These are phyloP conservation scores for Acromyrmex heyeri DNA, from an alignment of 1,140 invertebrate genomes.

Conservation along the genomic window DNA sequence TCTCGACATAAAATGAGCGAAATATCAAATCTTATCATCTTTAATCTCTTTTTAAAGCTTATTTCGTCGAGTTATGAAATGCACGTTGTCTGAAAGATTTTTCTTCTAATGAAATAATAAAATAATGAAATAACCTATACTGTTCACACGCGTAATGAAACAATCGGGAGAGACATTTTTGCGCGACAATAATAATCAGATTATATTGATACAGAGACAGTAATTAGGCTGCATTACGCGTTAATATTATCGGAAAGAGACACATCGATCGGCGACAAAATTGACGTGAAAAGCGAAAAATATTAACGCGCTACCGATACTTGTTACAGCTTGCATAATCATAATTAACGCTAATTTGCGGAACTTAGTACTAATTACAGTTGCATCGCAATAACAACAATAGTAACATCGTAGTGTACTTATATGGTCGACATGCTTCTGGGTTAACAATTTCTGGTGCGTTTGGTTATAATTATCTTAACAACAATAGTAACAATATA, in stretches of 20 bases:
- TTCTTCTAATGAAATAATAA: not conserved
- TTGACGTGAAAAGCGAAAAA: constrained; percentile 31
- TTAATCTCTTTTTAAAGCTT: not conserved
- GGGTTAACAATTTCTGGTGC: constrained; percentile 35
- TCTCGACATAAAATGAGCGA: not conserved
- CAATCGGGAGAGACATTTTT: constrained; percentile 14
- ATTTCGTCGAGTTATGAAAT: not conserved
- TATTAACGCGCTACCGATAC: not conserved
- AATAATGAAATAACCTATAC: not conserved
- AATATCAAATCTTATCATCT: not conserved
- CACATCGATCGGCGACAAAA: constrained; percentile 13
- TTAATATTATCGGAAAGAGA: constrained; percentile 7
- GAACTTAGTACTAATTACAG: constrained; percentile 37
- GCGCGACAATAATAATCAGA: constrained; percentile 2
- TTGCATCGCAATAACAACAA: constrained; percentile 22
- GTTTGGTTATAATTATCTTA: constrained; percentile 29
- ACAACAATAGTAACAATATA: constrained; percentile 25
- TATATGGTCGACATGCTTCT: not conserved
- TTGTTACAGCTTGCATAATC: constrained; percentile 35
- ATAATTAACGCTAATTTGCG: constrained; percentile 42
- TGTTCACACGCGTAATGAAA: not conserved
- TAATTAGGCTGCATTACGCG: constrained; percentile 53
- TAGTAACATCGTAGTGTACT: constrained; percentile 29
- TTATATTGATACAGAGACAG: constrained; percentile 8
- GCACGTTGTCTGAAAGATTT: not conserved